Evolutionary conservation across 2,888 invertebrate species (phyloP), one percentile per base, ranked within the genome.

Genomic region (Hofmannophila pseudospretella): DNA sequence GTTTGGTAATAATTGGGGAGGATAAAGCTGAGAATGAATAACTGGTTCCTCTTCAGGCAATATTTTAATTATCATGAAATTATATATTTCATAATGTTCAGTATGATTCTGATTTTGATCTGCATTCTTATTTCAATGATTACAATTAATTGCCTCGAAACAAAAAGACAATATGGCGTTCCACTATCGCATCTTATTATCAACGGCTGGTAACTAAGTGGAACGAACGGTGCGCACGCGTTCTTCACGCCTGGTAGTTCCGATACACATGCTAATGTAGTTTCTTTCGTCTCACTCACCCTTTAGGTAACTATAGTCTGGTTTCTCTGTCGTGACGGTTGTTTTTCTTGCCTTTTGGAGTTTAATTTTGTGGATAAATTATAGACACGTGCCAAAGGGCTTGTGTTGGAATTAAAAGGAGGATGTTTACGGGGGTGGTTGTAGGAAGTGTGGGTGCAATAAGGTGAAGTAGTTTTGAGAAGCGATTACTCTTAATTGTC

Each of bases 151-250:
- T 23, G 4, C 27, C 11, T 11, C 11, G 3, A 11, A 45, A 51
- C 16, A 53, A 54, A 53, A 67, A 31, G 20, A 61, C 68, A 68
- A 63, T 66, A 69, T 58, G 54, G 61, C 49, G 54, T 49, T 45
- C 45, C 47, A 42, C 58, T 61, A 63, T 52, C 56, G 41, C 51
- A 35, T 62, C 62, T 54, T 48, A 55, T 60, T 59, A 73, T 68
- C 64, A 63, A 59, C 60, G 49, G 58, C 49, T 54, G 55, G 34
- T 49, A 55, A 45, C 49, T 51, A 53, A 49, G 53, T 47, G 54
- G 50, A 55, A 56, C 54, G 60, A 54, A 62, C 60, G 52, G 45
- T 58, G 72, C 72, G 70, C 72, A 73, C 68, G 67, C 68, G 71
- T 45, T 44, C 49, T 72, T 72, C 64, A 69, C 74, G 64, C 68